Evolutionary conservation across 2,797 vertebrate genomes (phyloP).

Genomic region (Pelobates cultripes): DNA sequence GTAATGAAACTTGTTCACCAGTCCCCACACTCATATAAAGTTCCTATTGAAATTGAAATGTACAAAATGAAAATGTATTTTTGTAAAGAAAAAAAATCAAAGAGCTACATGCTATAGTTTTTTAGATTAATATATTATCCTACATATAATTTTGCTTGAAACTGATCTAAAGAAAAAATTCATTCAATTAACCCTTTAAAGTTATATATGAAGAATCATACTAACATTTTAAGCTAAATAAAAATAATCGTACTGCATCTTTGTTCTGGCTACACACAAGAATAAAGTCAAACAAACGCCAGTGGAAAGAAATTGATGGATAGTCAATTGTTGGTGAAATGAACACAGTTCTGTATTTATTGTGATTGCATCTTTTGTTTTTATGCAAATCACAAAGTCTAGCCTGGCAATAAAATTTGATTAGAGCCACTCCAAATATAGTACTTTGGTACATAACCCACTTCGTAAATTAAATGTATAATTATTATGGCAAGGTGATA

Average conservation of each 20-base stretch:
- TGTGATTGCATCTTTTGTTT: not conserved
- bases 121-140: no score
- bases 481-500: not conserved
- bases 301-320: not conserved
- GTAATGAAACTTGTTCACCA: no score
- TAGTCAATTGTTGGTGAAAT: not conserved
- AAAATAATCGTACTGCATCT: not conserved
- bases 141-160: no score
- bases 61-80: no score
- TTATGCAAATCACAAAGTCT: constrained; percentile 5
- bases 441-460: constrained; percentile 6
- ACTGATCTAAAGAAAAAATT: no score
- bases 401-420: constrained; percentile 9
- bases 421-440: not conserved
- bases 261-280: not conserved
- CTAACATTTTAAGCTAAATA: no score
- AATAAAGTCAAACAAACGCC: not conserved
- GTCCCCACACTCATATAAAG: no score
- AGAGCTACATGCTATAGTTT: no score
- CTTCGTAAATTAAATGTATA: constrained; percentile 1
- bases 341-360: not conserved
- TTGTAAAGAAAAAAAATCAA: no score
- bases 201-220: no score
- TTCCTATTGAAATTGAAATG: no score
- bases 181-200: no score